Conservation (phyloP, 2,797 vertebrate species). For the Pogoniulus pusillus region DNA sequence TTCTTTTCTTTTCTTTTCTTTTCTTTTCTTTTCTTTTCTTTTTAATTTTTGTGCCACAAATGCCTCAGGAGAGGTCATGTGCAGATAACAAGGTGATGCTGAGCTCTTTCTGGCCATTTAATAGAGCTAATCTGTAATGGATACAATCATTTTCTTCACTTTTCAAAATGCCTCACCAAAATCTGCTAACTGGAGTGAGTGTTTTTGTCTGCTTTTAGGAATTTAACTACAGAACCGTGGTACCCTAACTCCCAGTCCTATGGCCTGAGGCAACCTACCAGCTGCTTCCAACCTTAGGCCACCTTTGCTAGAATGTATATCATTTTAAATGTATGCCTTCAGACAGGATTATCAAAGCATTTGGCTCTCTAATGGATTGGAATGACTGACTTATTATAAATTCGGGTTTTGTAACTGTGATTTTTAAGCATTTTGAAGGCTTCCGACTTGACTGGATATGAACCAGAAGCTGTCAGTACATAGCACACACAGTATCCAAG, state of each 20-base stretch:
- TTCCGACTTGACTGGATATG: not conserved
- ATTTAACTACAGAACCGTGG: not conserved
- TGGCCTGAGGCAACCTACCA: not conserved
- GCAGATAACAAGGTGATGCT: slow-evolving; percentile 14
- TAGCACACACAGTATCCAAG: not conserved
- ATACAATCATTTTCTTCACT: not conserved
- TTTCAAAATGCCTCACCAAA: not conserved
- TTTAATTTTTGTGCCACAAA: not conserved
- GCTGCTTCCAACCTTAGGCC: not conserved
- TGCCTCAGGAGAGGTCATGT: slow-evolving; percentile 34
- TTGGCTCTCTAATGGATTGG: not conserved
- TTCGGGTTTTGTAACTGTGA: not conserved
- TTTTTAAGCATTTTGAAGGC: not conserved
- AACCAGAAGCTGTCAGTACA: not conserved
- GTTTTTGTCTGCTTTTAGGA: not conserved
- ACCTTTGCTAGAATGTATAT: not conserved
- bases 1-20: not conserved
- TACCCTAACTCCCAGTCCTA: not conserved
- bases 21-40: not conserved
- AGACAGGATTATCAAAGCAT: not conserved
- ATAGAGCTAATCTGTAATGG: not conserved
- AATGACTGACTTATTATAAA: not conserved
- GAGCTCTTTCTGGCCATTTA: not conserved
- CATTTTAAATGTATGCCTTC: not conserved
- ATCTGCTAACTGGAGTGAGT: not conserved